Conservation (phyloP, 2,113 vertebrate species). For the Microtus richardsoni region DNA sequence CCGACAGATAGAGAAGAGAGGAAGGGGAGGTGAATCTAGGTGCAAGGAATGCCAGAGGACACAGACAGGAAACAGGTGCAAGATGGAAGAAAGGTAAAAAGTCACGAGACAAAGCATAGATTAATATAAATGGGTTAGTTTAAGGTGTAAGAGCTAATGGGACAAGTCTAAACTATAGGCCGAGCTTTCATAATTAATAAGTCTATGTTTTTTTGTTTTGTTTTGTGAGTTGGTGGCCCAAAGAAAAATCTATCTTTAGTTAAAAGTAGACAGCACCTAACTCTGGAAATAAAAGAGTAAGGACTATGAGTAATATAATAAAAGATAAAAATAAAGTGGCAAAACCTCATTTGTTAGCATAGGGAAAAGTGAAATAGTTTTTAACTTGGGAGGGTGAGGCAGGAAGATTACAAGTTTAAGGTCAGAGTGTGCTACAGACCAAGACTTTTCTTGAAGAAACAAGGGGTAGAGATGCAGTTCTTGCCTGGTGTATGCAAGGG, state of each 20-base stretch:
- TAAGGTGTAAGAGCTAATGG: neutral
- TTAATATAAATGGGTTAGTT: neutral
- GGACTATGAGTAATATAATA: neutral
- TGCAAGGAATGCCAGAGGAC: neutral
- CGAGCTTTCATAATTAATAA: neutral
- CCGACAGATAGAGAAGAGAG: too few species aligned
- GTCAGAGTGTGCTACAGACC: too few species aligned
- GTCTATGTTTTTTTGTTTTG: neutral
- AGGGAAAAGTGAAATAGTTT: neutral
- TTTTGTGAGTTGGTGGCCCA: neutral
- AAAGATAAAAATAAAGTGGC: neutral
- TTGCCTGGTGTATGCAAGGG: neutral
- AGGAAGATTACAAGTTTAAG: neutral
- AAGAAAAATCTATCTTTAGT: too few species aligned
- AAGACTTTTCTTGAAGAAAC: neutral
- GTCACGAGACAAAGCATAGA: neutral
- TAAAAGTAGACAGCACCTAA: too few species aligned
- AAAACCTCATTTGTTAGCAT: neutral
- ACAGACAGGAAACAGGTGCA: neutral
- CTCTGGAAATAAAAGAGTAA: neutral
- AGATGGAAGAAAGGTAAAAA: neutral
- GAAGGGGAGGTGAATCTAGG: too few species aligned
- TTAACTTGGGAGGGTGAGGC: neutral
- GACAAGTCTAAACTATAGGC: neutral
- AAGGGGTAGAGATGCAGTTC: neutral